Percentiles rank a stretch among this genome's conserved stretches.
These are phyloP conservation scores for Cyclophora punctaria DNA, from an alignment of 2,888 invertebrate species.

Conservation along the genomic window DNA sequence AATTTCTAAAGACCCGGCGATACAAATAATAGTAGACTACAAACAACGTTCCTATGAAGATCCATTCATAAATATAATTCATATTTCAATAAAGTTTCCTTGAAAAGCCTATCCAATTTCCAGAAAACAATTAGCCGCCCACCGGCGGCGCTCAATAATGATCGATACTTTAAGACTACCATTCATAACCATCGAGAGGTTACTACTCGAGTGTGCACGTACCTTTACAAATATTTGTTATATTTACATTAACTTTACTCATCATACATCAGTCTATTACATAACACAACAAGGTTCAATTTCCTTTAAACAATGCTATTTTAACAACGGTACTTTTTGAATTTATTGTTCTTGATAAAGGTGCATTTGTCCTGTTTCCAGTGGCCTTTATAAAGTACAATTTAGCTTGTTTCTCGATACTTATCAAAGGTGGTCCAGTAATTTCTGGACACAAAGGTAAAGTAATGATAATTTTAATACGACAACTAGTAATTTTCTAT, in stretches of 20 bases:
- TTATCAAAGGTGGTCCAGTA: slow-evolving; percentile 18
- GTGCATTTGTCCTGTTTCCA: slow-evolving; percentile 7
- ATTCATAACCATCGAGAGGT: slow-evolving; percentile 16
- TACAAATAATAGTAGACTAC: too few relatives aligned
- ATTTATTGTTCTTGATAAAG: slow-evolving; percentile 25
- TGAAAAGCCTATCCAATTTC: too few relatives aligned
- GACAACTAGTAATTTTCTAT: slow-evolving; percentile 51
- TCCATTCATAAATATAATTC: slow-evolving; percentile 4
- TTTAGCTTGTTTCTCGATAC: slow-evolving; percentile 11
- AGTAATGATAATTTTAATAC: slow-evolving; percentile 33
- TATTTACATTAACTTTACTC: too few relatives aligned
- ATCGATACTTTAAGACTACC: slow-evolving; percentile 26
- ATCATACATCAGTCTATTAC: too few relatives aligned
- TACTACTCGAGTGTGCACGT: slow-evolving; percentile 24
- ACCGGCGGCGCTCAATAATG: slow-evolving; percentile 22
- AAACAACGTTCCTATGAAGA: background rate
- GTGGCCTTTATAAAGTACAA: slow-evolving; percentile 10
- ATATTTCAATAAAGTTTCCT: background rate
- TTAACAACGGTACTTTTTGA: slow-evolving; percentile 16
- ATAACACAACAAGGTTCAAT: too few relatives aligned
- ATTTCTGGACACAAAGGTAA: slow-evolving; percentile 18
- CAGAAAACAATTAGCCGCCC: slow-evolving; percentile 3
- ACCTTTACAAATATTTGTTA: slow-evolving; percentile 28
- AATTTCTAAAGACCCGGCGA: too few relatives aligned
- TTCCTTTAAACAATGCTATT: too few relatives aligned